Percentiles rank a stretch among this genome's conserved stretches.
Conservation (phyloP, 2,888 invertebrate species). For the Epirrhoe alternata region DNA sequence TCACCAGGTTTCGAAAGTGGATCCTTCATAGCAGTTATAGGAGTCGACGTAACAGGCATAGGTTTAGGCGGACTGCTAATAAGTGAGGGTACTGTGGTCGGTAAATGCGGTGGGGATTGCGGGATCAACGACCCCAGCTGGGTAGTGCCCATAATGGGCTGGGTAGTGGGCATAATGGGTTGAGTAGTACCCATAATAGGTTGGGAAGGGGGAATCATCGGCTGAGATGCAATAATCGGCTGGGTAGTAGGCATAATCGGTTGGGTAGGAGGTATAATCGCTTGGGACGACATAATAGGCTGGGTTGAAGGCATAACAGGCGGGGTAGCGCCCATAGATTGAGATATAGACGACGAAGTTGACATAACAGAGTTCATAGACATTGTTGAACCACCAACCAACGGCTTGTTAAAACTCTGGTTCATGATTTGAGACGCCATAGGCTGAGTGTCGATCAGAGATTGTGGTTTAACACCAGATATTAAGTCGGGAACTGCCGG, state of each 20-base stretch:
- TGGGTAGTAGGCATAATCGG: conserved; percentile 32
- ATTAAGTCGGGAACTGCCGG: conserved; percentile 69
- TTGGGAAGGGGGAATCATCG: conserved; percentile 31
- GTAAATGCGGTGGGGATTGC: conserved; percentile 54
- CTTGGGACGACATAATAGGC: neutral
- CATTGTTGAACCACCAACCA: conserved; percentile 42
- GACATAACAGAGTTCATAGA: conserved; percentile 32
- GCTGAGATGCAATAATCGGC: conserved; percentile 34
- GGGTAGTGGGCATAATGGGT: conserved; percentile 39
- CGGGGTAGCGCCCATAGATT: conserved; percentile 13
- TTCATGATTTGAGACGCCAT: conserved; percentile 34
- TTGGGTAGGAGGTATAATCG: conserved; percentile 13
- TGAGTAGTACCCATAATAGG: conserved; percentile 33
- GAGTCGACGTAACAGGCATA: conserved; percentile 73
- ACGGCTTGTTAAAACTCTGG: conserved; percentile 51
- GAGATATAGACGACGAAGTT: conserved; percentile 23
- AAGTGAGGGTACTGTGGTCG: conserved; percentile 59
- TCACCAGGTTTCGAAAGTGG: conserved; percentile 74
- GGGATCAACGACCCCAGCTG: conserved; percentile 42
- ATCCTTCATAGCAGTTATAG: conserved; percentile 69
- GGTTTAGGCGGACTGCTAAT: conserved; percentile 67
- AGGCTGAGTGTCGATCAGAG: conserved; percentile 49
- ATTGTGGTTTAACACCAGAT: conserved; percentile 64
- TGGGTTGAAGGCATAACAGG: neutral
- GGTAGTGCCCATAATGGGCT: conserved; percentile 36